Conservation (phyloP, 2,888 invertebrate species). For the Trilocha varians region DNA sequence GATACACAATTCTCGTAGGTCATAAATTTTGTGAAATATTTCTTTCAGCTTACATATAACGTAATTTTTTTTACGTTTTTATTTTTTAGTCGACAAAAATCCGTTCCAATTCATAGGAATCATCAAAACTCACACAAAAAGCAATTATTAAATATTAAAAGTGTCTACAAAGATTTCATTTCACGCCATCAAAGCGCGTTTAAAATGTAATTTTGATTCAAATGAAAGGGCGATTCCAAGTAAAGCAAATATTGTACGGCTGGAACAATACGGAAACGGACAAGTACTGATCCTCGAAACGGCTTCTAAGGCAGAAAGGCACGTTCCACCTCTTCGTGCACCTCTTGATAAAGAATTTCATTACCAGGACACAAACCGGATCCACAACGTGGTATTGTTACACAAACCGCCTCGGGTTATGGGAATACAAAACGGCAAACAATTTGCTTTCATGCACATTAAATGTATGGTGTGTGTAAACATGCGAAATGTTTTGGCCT, state of each 20-base stretch:
- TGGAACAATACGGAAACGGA: slow-evolving; percentile 9
- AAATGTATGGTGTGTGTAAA: neutral
- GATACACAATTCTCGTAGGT: neutral
- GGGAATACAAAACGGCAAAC: neutral
- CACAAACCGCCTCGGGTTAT: neutral
- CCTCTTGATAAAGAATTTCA: slow-evolving; percentile 61
- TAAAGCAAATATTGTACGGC: neutral
- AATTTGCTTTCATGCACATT: neutral
- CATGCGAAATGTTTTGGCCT: no score
- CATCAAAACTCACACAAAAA: no score
- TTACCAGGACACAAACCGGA: slow-evolving; percentile 41
- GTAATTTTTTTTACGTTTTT: no score
- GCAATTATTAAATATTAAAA: no score
- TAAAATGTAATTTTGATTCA: neutral
- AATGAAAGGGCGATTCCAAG: neutral
- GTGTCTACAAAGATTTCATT: neutral
- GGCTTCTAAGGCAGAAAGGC: slow-evolving; percentile 22
- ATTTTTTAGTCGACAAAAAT: no score
- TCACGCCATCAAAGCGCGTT: neutral
- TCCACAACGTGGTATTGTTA: neutral
- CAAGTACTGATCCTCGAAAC: slow-evolving; percentile 24
- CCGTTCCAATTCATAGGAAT: no score
- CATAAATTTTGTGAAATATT: neutral
- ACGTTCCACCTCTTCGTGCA: slow-evolving; percentile 44
- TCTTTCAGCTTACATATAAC: no score